These are phyloP conservation scores for Helicoverpa assulta DNA, from an alignment of 2,888 invertebrate species.

Conservation along the genomic window DNA sequence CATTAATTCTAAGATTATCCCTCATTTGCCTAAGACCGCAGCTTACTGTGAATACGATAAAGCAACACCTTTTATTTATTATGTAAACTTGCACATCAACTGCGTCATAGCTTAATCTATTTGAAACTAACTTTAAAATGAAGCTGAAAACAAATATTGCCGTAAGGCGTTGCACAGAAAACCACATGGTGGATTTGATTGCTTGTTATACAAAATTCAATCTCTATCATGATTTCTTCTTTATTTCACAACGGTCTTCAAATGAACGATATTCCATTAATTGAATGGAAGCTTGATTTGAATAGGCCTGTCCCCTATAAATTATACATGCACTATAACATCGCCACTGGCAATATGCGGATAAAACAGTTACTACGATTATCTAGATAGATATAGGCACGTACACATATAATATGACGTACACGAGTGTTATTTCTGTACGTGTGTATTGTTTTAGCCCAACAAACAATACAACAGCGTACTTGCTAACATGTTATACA, in stretches of 20 bases:
- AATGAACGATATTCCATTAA: background rate
- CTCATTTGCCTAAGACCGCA: conserved; percentile 66
- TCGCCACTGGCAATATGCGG: background rate
- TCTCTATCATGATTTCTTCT: background rate
- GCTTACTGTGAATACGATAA: conserved; percentile 50
- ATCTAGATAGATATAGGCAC: background rate
- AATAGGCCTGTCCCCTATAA: background rate
- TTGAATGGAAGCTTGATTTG: background rate
- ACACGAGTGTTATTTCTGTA: conserved; percentile 40
- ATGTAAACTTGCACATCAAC: conserved; percentile 35
- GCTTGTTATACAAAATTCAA: background rate
- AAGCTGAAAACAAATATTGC: background rate
- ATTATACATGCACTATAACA: background rate
- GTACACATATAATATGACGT: conserved; percentile 27
- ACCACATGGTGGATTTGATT: background rate
- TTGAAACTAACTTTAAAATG: background rate
- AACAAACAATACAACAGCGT: conserved; percentile 36
- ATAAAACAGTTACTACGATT: background rate
- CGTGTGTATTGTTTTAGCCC: conserved; percentile 42
- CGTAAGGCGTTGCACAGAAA: background rate
- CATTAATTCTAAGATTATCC: conserved; percentile 71
- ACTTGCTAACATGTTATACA: conserved; percentile 34
- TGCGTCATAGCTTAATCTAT: conserved; percentile 16
- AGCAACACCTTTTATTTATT: conserved; percentile 53
- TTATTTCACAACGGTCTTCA: background rate